These are phyloP conservation scores for Liasis olivaceus DNA, from an alignment of 2,797 vertebrate genomes.

Conservation along the genomic window DNA sequence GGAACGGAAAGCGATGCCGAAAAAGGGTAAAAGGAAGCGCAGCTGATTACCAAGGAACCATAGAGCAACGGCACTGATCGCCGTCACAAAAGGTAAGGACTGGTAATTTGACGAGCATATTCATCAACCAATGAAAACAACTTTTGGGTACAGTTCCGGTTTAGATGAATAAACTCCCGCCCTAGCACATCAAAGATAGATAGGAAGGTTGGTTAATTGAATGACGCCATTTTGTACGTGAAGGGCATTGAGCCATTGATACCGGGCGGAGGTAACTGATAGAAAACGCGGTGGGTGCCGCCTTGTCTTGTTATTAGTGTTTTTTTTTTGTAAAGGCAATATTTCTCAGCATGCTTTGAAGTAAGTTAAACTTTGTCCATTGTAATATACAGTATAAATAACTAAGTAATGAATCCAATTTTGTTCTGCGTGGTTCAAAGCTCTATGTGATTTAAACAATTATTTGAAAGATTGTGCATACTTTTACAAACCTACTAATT, in stretches of 20 bases:
- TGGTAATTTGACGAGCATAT: background rate
- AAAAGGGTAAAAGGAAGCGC: background rate
- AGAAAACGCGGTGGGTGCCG: background rate
- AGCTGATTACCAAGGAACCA: background rate
- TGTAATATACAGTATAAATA: background rate
- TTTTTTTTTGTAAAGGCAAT: background rate
- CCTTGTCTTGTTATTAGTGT: background rate
- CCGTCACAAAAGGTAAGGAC: background rate
- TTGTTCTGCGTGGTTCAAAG: background rate
- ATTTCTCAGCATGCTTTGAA: background rate
- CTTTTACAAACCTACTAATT: background rate
- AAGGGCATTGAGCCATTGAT: conserved; percentile 15
- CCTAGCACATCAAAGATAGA: background rate
- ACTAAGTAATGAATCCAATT: background rate
- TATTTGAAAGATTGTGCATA: background rate
- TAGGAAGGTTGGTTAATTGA: background rate
- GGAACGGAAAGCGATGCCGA: background rate
- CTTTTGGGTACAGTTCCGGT: too few species aligned
- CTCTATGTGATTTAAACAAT: background rate
- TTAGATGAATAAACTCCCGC: rapidly evolving
- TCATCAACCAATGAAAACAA: background rate
- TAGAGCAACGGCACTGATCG: background rate
- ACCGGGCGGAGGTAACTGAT: too few species aligned
- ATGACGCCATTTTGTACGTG: conserved; percentile 3
- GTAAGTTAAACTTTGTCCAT: background rate